Conservation (phyloP, 2,797 vertebrate genomes). For the Mus minutoides region DNA sequence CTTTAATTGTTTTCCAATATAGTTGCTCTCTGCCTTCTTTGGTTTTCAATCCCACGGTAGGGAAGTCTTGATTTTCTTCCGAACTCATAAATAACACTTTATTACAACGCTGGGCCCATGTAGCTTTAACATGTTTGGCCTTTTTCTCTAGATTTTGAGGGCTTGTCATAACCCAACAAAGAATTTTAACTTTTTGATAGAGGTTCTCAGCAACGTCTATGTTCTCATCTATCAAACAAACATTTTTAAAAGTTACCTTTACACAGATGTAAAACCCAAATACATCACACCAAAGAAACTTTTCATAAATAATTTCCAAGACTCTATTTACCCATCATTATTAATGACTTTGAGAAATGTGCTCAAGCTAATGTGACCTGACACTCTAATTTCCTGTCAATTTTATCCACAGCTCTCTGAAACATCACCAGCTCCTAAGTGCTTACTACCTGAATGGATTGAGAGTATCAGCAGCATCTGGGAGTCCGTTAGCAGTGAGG, state of each 20-base stretch:
- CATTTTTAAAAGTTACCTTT: slow-evolving; percentile 49
- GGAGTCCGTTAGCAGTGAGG: background rate
- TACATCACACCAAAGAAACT: slow-evolving; percentile 19
- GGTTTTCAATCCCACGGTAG: slow-evolving; percentile 92
- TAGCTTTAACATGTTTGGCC: slow-evolving; percentile 90
- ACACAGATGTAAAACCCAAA: slow-evolving; percentile 52
- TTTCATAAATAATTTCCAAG: slow-evolving; percentile 62
- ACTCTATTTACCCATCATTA: background rate
- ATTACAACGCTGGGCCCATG: slow-evolving; percentile 93
- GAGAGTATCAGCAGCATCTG: background rate
- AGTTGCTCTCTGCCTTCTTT: slow-evolving; percentile 94
- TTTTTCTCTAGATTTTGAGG: slow-evolving; percentile 92
- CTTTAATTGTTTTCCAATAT: slow-evolving; percentile 96
- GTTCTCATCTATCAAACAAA: slow-evolving; percentile 86
- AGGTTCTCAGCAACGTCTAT: slow-evolving; percentile 84
- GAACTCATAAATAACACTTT: slow-evolving; percentile 95
- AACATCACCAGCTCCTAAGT: background rate
- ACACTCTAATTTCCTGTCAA: slow-evolving; percentile 41
- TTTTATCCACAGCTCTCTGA: background rate
- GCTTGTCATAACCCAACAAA: slow-evolving; percentile 96
- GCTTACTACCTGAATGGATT: background rate
- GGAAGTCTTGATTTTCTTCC: slow-evolving; percentile 90
- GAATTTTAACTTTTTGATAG: slow-evolving; percentile 87
- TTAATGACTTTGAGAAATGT: slow-evolving; percentile 51
- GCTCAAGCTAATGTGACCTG: slow-evolving; percentile 9